Base-by-base conservation (phyloP, 2,888 invertebrate genomes). In the Cheilosia grossa region DNA sequence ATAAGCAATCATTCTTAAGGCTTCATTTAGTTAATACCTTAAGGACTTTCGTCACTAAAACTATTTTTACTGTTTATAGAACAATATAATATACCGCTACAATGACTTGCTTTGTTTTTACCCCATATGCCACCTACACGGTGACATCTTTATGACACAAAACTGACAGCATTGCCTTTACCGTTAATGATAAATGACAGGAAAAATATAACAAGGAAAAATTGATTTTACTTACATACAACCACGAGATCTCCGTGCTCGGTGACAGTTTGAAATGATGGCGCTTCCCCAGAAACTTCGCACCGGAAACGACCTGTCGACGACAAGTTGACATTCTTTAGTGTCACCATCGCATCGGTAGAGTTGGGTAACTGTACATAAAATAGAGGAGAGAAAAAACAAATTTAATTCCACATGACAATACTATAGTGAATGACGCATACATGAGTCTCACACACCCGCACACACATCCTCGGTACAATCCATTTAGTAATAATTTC, bases 231-330 rank as follows among this genome's bases (percentile, higher is more conserved):
- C 94, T 94, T 92, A 95, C 95, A 95, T 80, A 95, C 95, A 89
- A 95, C 95, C 88, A 93, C 93, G 94, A 95, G 95, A 89, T 94
- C 94, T 87, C 94, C 94, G 89, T 94, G 94, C 89, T 94, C 94
- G 56, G 94, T 94, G 88, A 95, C 94, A 70, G 95, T 95, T 90
- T 95, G 94, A 90, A 95, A 95, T 86, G 93, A 94, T 58, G 95
- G 95, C 58, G 95, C 95, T 90, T 95, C 95, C 49, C 94, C 95
- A 73, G 95, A 95, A 87, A 95, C 95, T 90, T 95, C 95, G 90
- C 95, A 95, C 86, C 94, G 93, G 91, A 95, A 95, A 81, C 94
- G 91, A 64, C 95, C 95, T 54, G 94, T 93, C 86, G 94, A 94
- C 87, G 94, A 92, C 78, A 95, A 93, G 90, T 94, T 94, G 88